These are phyloP conservation scores for Toxotes lorentzi DNA, from an alignment of 2,797 vertebrate species.

Conservation along the genomic window DNA sequence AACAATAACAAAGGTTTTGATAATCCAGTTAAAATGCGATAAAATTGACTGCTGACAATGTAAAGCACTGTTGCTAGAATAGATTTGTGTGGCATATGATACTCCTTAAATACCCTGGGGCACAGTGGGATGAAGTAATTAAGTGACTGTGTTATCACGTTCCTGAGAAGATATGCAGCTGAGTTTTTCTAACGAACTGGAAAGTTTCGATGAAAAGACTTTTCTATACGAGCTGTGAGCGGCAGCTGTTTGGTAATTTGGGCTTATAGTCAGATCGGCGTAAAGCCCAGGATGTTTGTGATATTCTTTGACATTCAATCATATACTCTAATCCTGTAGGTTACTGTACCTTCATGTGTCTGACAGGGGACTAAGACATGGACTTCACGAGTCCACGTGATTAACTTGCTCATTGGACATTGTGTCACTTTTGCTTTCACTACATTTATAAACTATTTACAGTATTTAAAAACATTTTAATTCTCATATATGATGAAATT, in stretches of 20 bases:
- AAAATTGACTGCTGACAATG: conserved; percentile 5
- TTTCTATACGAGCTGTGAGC: conserved; percentile 20
- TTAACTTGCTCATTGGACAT: neutral
- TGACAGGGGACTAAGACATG: neutral
- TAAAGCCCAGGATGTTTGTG: conserved; percentile 23
- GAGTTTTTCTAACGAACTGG: conserved; percentile 1
- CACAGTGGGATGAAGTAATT: conserved; percentile 52
- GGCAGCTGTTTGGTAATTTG: conserved; percentile 39
- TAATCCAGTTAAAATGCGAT: conserved; percentile 2
- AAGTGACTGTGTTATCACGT: conserved; percentile 29
- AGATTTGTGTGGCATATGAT: conserved; percentile 25
- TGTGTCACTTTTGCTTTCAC: neutral
- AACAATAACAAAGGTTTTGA: neutral
- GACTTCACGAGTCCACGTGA: neutral
- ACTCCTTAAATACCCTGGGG: conserved; percentile 35
- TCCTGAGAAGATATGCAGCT: conserved; percentile 16
- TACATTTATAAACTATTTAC: neutral
- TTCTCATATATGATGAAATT: neutral
- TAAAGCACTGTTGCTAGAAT: conserved; percentile 34
- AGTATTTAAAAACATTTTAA: neutral
- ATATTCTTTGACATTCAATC: conserved; percentile 40
- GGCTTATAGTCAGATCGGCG: conserved; percentile 31
- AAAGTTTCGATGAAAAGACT: conserved; percentile 39
- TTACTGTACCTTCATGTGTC: conserved; percentile 1
- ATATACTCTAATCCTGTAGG: conserved; percentile 12